Percentiles rank a stretch among this genome's conserved stretches.
Conservation (phyloP, 1,140 invertebrate genomes). For the Hycleus cichorii region DNA sequence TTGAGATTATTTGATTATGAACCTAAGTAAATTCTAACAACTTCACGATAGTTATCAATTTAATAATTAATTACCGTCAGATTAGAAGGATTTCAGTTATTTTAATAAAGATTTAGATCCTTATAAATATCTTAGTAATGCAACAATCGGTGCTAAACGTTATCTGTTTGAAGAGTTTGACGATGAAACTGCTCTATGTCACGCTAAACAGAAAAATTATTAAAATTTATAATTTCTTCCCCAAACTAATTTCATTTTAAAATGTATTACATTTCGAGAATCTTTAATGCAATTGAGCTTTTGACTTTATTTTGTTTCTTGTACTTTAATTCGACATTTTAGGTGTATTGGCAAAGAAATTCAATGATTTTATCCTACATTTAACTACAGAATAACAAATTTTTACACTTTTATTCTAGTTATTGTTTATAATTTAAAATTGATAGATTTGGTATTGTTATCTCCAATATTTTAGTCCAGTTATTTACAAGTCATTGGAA, state of each 20-base stretch:
- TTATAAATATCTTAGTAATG: slow-evolving; percentile 46
- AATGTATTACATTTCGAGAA: neutral
- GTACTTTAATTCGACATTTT: neutral
- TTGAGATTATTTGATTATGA: slow-evolving; percentile 55
- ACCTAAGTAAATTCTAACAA: slow-evolving; percentile 58
- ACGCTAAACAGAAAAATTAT: neutral
- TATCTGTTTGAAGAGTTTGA: slow-evolving; percentile 31
- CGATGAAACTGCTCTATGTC: slow-evolving; percentile 13
- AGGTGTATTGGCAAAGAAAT: neutral
- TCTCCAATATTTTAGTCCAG: too few species aligned
- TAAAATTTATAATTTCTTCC: too few species aligned
- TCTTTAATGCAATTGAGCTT: neutral
- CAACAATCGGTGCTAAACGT: slow-evolving; percentile 18
- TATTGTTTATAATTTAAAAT: too few species aligned
- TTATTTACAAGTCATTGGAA: too few species aligned
- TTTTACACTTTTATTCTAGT: neutral
- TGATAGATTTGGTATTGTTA: too few species aligned
- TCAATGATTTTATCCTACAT: neutral
- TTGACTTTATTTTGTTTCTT: neutral
- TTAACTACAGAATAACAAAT: neutral
- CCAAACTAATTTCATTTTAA: neutral
- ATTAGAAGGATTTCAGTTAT: slow-evolving; percentile 58
- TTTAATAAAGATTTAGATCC: slow-evolving; percentile 43
- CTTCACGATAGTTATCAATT: neutral
- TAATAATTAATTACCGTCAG: slow-evolving; percentile 42